Conservation (phyloP, 2,888 invertebrate genomes). For the Pseudococcus jackbeardsleyi region DNA sequence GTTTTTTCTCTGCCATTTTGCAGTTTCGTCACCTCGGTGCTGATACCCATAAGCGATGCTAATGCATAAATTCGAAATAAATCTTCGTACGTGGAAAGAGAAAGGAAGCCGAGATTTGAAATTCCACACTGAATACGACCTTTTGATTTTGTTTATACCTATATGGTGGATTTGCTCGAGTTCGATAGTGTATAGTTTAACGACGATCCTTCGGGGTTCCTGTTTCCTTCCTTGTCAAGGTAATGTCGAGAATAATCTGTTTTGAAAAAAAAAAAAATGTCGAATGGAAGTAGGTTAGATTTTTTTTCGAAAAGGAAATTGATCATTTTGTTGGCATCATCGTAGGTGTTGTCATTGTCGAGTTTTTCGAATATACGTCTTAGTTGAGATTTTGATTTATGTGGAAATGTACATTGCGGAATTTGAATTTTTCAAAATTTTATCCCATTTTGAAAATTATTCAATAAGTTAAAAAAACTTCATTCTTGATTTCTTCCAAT, state of each 20-base stretch:
- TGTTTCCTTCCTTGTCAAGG: conserved; percentile 2
- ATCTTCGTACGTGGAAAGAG: conserved; percentile 10
- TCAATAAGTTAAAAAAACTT: too few relatives aligned
- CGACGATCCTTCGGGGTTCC: not conserved
- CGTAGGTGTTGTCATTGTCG: too few relatives aligned
- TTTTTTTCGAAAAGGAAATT: too few relatives aligned
- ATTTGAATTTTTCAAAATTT: too few relatives aligned
- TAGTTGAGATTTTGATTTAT: too few relatives aligned
- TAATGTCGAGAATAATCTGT: not conserved
- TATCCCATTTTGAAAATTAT: too few relatives aligned
- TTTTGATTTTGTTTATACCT: not conserved
- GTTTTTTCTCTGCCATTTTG: not conserved
- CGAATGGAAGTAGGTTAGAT: too few relatives aligned
- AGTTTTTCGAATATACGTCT: too few relatives aligned
- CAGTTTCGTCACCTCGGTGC: conserved; percentile 37
- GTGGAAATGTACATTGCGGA: too few relatives aligned
- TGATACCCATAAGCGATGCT: conserved; percentile 44
- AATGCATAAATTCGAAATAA: conserved; percentile 47
- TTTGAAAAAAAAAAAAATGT: too few relatives aligned
- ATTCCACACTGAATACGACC: not conserved
- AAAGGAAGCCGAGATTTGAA: conserved; percentile 13
- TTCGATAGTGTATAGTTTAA: not conserved
- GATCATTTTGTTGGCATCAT: too few relatives aligned
- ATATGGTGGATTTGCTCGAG: not conserved
- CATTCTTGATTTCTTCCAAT: too few relatives aligned